Base-by-base conservation (phyloP, 2,113 vertebrate species). In the Xenopus laevis region DNA sequence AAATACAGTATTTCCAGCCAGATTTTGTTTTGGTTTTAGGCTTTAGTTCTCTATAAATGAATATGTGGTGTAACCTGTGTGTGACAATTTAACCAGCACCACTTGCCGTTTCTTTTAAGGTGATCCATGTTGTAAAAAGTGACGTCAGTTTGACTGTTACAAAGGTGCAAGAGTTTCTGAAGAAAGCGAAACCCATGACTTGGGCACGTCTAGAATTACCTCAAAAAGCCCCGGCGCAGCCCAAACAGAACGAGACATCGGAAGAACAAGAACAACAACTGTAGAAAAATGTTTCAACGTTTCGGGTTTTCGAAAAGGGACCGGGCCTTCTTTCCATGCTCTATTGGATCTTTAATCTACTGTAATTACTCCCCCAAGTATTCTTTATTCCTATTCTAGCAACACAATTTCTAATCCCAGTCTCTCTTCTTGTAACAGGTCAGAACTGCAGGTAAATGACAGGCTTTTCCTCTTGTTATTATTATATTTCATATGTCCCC, bases 161-260 rank as follows among this genome's bases (percentile, higher is more conserved):
- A 3, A 99, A 98, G 87, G 93, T 98, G 27, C 96, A 98, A 82
- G 84, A 98, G 5, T 85, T 91, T 46, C 92, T 97, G 93, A 94
- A 92, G 79, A 98, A 98, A 88, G 93, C 96, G 0, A 96, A 98
- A 78, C 88, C 92, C 0, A 91, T 99, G 88, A 85, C 87, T 0
- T 99, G 97, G 97, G 95, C 95, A 12, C 93, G 93, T 18, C 90
- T 99, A 78, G 97, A 99, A 6, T 85, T 86, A 10, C 80, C 87
- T 4, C 88, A 82, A 65, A 30, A 78, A 80, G 1, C 21, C 9
- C 12, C 18, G 1, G 79, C 86, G 18, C 84, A 90, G 65, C 84
- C 89, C 50, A 81, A 79, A 16, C 83, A 89, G 72, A 83, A 88
- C 64, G 81, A 85, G 74, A 79, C 81, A 65, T 18, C 6, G 53